A percentile compares a stretch with the other conserved stretches of the same genome.
These are phyloP conservation scores for Nymphalis urticae DNA, from an alignment of 2,888 invertebrate species.

Conservation along the genomic window DNA sequence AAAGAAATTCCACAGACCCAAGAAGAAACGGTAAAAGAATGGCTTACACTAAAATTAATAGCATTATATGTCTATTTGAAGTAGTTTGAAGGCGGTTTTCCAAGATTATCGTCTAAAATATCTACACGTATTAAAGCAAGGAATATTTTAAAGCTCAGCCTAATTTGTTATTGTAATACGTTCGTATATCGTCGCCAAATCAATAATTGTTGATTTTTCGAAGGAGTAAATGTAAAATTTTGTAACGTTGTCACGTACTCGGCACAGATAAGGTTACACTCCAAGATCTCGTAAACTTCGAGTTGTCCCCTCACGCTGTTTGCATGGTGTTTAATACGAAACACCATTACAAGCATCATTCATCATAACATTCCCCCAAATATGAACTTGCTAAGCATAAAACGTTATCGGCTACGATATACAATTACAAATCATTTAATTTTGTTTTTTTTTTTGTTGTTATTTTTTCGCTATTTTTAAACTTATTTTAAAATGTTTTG, in stretches of 20 bases:
- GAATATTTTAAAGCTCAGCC: too few relatives aligned
- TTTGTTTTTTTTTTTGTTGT: not conserved
- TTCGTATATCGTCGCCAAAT: too few relatives aligned
- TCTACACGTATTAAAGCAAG: too few relatives aligned
- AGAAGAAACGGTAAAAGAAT: too few relatives aligned
- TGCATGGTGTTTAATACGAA: slow-evolving; percentile 46
- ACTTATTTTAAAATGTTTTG: too few relatives aligned
- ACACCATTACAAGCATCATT: slow-evolving; percentile 46
- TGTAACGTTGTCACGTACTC: slow-evolving; percentile 29
- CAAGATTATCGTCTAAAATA: too few relatives aligned
- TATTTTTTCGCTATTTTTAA: too few relatives aligned
- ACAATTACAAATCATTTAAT: not conserved
- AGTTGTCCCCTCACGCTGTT: slow-evolving; percentile 44
- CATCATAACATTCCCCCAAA: slow-evolving; percentile 38
- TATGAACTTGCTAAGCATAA: not conserved
- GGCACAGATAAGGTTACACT: slow-evolving; percentile 25
- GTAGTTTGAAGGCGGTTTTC: too few relatives aligned
- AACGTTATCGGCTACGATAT: not conserved
- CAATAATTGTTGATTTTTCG: not conserved
- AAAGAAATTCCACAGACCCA: too few relatives aligned
- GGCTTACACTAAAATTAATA: too few relatives aligned
- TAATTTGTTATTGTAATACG: too few relatives aligned
- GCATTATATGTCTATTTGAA: too few relatives aligned
- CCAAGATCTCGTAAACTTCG: slow-evolving; percentile 33
- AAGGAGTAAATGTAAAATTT: slow-evolving; percentile 4